Evolutionary conservation across 2,797 vertebrate genomes (phyloP).

Genomic region (Paguma larvata): DNA sequence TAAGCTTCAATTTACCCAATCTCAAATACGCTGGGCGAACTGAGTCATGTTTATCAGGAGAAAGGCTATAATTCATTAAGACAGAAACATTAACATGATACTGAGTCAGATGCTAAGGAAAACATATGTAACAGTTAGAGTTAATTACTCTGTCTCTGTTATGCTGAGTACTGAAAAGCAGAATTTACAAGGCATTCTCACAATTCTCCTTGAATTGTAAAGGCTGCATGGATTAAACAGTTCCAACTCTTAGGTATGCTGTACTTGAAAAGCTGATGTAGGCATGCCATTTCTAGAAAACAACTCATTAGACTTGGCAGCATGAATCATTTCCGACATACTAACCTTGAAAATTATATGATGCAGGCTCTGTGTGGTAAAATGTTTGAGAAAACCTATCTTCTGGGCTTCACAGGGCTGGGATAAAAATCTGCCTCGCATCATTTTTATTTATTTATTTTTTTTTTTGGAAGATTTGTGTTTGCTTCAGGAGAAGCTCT

Average conservation of each 20-base stretch:
- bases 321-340: constrained; percentile 55
- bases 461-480: background rate
- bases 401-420: background rate
- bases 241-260: background rate
- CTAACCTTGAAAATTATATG: constrained; percentile 7
- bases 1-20: background rate
- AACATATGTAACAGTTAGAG: background rate
- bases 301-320: constrained; percentile 49
- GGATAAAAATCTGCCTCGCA: background rate
- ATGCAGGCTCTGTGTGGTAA: background rate
- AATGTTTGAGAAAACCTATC: constrained; percentile 19
- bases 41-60: background rate
- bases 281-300: constrained; percentile 51
- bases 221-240: background rate
- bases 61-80: background rate
- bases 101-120: background rate
- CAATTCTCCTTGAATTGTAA: background rate
- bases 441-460: background rate
- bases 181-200: constrained; percentile 46
- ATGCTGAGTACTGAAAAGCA: background rate
- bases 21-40: background rate
- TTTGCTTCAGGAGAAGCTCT: background rate
- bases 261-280: background rate
- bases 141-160: constrained; percentile 22
- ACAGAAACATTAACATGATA: background rate